Evolutionary conservation across 2,797 vertebrate species (phyloP).

Genomic region (Tenualosa thibaudeaui): DNA sequence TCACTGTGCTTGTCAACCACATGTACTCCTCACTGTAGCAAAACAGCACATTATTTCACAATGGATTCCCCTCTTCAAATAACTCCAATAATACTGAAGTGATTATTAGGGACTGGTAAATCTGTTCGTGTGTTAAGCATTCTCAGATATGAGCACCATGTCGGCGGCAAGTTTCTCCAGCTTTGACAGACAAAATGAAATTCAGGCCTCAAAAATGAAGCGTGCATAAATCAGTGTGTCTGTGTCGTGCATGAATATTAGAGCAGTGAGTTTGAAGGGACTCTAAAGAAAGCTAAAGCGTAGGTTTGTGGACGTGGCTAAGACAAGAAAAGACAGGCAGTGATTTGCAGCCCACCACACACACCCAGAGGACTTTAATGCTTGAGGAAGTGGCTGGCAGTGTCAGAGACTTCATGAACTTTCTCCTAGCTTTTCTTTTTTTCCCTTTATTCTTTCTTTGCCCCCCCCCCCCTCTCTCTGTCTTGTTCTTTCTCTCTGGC

Average conservation of each 20-base stretch:
- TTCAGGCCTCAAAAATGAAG: not conserved
- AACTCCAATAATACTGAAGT: not conserved
- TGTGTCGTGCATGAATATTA: not conserved
- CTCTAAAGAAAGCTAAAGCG: not conserved
- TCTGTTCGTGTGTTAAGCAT: not conserved
- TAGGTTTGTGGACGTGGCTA: not conserved
- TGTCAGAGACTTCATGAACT: constrained; percentile 16
- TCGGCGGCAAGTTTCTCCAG: not conserved
- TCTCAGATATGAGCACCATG: not conserved
- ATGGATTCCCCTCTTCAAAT: not conserved
- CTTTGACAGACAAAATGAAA: not conserved
- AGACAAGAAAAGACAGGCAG: not conserved
- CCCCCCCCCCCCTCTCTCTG: not conserved
- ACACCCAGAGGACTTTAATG: not conserved
- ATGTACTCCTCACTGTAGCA: not conserved
- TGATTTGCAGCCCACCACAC: not conserved
- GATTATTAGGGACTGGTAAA: not conserved
- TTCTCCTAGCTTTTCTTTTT: not conserved
- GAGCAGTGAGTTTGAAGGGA: not conserved
- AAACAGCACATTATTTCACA: not conserved
- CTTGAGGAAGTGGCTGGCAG: not conserved
- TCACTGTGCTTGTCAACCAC: not conserved
- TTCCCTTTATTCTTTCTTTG: constrained; percentile 22
- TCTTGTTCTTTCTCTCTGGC: not conserved
- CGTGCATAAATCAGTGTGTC: constrained; percentile 5